phyloP scores from a whole-genome alignment of 2,888 invertebrate species.

The Morpho achilles region DNA sequence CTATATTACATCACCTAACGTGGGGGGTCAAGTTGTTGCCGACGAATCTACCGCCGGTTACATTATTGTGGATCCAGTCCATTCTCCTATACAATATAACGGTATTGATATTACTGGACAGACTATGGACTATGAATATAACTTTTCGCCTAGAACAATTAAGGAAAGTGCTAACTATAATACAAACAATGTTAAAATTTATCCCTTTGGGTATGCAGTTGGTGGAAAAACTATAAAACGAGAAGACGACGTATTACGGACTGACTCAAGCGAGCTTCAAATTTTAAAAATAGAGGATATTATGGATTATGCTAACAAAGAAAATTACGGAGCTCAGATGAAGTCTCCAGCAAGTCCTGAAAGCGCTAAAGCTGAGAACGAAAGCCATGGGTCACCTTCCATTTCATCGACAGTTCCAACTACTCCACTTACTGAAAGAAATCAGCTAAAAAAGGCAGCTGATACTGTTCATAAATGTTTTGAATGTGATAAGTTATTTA shows the following conservation, averaged over 20 bases:
- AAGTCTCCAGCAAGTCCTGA: conserved; percentile 73
- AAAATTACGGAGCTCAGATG: conserved; percentile 70
- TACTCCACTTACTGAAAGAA: conserved; percentile 65
- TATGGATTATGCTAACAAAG: conserved; percentile 76
- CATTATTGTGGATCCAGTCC: conserved; percentile 65
- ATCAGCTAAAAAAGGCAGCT: conserved; percentile 55
- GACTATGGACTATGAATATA: conserved; percentile 60
- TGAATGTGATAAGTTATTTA: conserved; percentile 91
- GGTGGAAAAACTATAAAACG: conserved; percentile 68
- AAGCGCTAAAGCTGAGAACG: conserved; percentile 63
- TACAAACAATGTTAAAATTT: conserved; percentile 54
- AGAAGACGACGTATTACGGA: conserved; percentile 48
- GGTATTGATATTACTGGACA: conserved; percentile 54
- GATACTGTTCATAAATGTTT: conserved; percentile 82
- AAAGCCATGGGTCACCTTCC: conserved; percentile 52
- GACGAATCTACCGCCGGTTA: conserved; percentile 75
- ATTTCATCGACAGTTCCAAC: conserved; percentile 63
- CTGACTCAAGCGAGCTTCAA: conserved; percentile 58
- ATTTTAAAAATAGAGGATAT: conserved; percentile 70
- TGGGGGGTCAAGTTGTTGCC: conserved; percentile 85
- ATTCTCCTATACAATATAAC: conserved; percentile 58
- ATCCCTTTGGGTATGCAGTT: conserved; percentile 59
- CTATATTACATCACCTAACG: conserved; percentile 83
- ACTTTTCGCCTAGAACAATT: conserved; percentile 52
- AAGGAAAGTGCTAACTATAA: conserved; percentile 63